Evolutionary conservation across 2,888 invertebrate species (phyloP).

Genomic region (Griposia aprilina): DNA sequence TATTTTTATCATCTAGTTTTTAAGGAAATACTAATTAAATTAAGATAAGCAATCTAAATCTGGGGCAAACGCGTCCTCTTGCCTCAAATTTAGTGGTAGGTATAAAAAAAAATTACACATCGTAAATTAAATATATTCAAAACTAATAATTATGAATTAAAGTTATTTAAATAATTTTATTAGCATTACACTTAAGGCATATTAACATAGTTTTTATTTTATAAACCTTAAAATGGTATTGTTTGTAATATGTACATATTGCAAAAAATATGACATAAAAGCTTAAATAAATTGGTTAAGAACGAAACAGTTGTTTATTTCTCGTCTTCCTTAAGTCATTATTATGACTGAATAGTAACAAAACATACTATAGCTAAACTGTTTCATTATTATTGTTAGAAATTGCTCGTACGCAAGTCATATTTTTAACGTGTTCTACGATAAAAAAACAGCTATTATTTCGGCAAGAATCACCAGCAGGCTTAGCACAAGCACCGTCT

Average conservation of each 20-base stretch:
- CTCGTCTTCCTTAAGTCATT: background rate
- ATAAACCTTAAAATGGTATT: background rate
- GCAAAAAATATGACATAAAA: conserved; percentile 59
- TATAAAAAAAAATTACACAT: conserved; percentile 1
- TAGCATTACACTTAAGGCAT: conserved; percentile 48
- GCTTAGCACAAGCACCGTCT: too few relatives aligned
- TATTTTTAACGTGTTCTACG: background rate
- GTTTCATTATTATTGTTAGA: background rate
- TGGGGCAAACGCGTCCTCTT: conserved; percentile 88
- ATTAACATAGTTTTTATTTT: conserved; percentile 40
- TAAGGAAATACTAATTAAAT: conserved; percentile 6
- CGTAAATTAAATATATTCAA: conserved; percentile 6
- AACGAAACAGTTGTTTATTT: conserved; percentile 51
- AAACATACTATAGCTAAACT: background rate
- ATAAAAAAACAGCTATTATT: background rate
- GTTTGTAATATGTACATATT: conserved; percentile 78
- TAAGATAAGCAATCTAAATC: conserved; percentile 69
- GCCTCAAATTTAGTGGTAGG: conserved; percentile 77
- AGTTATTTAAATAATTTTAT: background rate
- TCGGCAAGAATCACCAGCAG: background rate
- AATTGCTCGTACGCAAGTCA: background rate
- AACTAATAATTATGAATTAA: conserved; percentile 14
- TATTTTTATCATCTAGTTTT: conserved; percentile 50
- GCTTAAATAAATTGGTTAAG: conserved; percentile 53
- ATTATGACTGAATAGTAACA: background rate